Evolutionary conservation across 1,140 invertebrate species (phyloP).

Genomic region (Ericerus pela): DNA sequence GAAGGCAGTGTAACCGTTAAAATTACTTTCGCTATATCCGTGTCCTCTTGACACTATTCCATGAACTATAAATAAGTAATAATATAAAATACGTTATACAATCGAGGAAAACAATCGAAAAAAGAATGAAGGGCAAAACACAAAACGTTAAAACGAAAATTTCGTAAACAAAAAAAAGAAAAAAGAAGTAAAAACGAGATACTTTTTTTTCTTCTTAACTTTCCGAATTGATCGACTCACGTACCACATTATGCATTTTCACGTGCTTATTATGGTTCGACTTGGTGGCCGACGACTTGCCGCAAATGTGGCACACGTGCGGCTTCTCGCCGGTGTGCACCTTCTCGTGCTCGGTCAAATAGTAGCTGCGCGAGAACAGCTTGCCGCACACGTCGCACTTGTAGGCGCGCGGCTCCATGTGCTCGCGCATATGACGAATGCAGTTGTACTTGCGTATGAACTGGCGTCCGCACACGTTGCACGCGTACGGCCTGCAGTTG

Average conservation of each 20-base stretch:
- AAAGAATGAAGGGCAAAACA: too few species aligned
- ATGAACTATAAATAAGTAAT: too few species aligned
- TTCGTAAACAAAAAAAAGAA: too few species aligned
- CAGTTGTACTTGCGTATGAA: constrained; percentile 89
- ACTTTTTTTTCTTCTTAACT: too few species aligned
- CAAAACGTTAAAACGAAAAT: too few species aligned
- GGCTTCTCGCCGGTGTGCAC: constrained; percentile 70
- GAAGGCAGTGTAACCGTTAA: too few species aligned
- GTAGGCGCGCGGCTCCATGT: constrained; percentile 61
- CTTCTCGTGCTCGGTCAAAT: constrained; percentile 69
- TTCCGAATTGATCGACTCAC: constrained; percentile 68
- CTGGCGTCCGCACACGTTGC: constrained; percentile 83
- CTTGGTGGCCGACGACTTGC: constrained; percentile 69
- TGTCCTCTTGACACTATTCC: too few species aligned
- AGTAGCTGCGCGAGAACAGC: constrained; percentile 51
- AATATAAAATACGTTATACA: too few species aligned
- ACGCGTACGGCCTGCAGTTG: constrained; percentile 66
- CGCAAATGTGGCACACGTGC: constrained; percentile 70
- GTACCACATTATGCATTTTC: constrained; percentile 62
- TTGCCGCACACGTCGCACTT: constrained; percentile 77
- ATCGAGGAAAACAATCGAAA: too few species aligned
- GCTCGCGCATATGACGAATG: constrained; percentile 74
- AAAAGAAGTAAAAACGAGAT: too few species aligned
- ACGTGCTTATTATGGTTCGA: constrained; percentile 79
- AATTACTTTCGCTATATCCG: too few species aligned